A percentile compares a stretch with the other conserved stretches of the same genome.
Evolutionary conservation across 2,797 vertebrate genomes (phyloP).

Genomic region (Sphenodon punctatus): DNA sequence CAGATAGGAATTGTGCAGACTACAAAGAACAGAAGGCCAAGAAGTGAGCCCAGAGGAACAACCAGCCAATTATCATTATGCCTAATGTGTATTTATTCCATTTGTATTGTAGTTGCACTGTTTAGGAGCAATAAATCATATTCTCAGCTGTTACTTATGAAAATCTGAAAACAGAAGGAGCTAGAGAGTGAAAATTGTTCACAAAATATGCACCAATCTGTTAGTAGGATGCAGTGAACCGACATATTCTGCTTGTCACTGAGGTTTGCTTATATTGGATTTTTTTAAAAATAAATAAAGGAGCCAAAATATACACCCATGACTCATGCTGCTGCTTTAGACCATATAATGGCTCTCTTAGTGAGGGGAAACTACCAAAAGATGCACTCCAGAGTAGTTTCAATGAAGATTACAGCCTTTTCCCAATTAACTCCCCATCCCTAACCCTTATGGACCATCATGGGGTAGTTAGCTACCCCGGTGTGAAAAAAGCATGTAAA

Average conservation of each 20-base stretch:
- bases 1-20: background rate
- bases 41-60: slow-evolving; percentile 8
- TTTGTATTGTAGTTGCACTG: background rate
- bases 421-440: no score
- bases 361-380: no score
- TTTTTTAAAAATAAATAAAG: background rate
- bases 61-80: slow-evolving; percentile 1
- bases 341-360: background rate
- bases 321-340: background rate
- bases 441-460: no score
- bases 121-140: slow-evolving; percentile 2
- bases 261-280: background rate
- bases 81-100: slow-evolving; percentile 34
- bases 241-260: background rate
- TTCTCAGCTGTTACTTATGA: background rate
- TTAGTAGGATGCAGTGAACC: background rate
- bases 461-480: no score
- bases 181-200: background rate
- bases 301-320: background rate
- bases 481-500: no score
- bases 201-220: background rate
- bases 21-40: slow-evolving; percentile 8
- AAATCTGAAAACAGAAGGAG: slow-evolving; percentile 18
- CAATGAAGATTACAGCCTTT: no score
- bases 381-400: no score